Percentiles rank a stretch among this genome's conserved stretches.
These are phyloP conservation scores for Carassius carassius DNA, from an alignment of 2,113 vertebrate species.

Conservation along the genomic window DNA sequence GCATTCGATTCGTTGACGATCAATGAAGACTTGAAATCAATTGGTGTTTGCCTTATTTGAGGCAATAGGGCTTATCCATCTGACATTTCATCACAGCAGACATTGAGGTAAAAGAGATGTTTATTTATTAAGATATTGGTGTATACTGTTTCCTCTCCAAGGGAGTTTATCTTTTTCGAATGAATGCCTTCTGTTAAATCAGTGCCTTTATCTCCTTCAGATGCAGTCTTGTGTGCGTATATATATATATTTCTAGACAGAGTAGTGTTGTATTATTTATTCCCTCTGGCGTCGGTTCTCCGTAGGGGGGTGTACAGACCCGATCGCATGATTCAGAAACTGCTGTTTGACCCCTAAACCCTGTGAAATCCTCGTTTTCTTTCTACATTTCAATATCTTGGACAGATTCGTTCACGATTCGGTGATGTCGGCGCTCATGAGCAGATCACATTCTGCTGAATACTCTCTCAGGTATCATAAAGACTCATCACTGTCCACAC, in stretches of 20 bases:
- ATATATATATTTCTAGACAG: constrained; percentile 37
- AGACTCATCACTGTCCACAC: constrained; percentile 55
- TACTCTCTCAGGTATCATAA: constrained; percentile 54
- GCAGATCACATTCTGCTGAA: constrained; percentile 37
- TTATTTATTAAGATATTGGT: constrained; percentile 19
- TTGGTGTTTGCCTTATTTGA: constrained; percentile 17
- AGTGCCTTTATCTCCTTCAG: constrained; percentile 59
- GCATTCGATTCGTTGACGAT: background rate
- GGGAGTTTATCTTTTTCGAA: constrained; percentile 24
- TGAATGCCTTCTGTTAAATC: constrained; percentile 53
- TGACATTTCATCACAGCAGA: background rate
- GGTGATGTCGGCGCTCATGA: constrained; percentile 28
- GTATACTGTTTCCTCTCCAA: constrained; percentile 5
- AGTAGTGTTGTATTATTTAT: constrained; percentile 58
- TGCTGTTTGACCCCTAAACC: constrained; percentile 50
- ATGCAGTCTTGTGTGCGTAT: constrained; percentile 56
- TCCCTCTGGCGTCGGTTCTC: constrained; percentile 16
- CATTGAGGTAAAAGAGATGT: background rate
- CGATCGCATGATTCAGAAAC: constrained; percentile 30
- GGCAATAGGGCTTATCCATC: background rate
- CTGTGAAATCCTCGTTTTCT: background rate
- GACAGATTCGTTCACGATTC: constrained; percentile 29
- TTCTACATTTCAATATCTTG: constrained; percentile 33
- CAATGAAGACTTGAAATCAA: background rate
- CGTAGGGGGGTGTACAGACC: background rate